Evolutionary conservation across 2,888 invertebrate genomes (phyloP).

Genomic region (Agrilus mali): DNA sequence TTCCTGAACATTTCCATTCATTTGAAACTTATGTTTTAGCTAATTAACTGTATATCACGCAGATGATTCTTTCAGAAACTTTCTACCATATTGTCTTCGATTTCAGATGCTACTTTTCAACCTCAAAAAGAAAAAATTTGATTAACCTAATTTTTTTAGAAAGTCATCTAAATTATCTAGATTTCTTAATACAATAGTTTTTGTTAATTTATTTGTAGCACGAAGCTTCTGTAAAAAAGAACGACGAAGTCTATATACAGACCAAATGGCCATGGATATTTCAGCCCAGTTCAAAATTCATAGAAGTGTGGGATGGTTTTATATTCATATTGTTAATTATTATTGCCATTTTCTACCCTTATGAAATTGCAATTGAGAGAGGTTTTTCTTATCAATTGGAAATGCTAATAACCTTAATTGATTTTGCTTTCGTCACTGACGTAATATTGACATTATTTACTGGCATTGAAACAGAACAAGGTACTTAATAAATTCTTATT

Average conservation of each 20-base stretch:
- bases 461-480: constrained; percentile 16
- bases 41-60: no score
- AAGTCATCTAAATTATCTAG: no score
- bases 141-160: no score
- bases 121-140: no score
- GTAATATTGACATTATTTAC: constrained; percentile 16
- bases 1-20: no score
- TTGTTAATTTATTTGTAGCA: constrained; percentile 3
- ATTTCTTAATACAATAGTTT: no score
- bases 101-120: no score
- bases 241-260: constrained; percentile 14
- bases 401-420: constrained; percentile 6
- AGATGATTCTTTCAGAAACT: no score
- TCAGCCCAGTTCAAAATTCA: constrained; percentile 12
- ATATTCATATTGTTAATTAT: constrained; percentile 8
- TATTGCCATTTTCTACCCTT: constrained; percentile 13
- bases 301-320: constrained; percentile 14
- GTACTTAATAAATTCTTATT: constrained; percentile 5
- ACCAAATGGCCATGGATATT: constrained; percentile 17
- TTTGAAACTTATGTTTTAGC: no score
- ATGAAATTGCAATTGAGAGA: constrained; percentile 8
- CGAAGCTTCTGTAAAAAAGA: constrained; percentile 8
- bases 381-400: not conserved
- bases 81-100: no score
- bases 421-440: constrained; percentile 13